Evolutionary conservation across 2,797 vertebrate genomes (phyloP), one percentile per base, ranked within the genome.

Genomic region (Micromesistius poutassou): DNA sequence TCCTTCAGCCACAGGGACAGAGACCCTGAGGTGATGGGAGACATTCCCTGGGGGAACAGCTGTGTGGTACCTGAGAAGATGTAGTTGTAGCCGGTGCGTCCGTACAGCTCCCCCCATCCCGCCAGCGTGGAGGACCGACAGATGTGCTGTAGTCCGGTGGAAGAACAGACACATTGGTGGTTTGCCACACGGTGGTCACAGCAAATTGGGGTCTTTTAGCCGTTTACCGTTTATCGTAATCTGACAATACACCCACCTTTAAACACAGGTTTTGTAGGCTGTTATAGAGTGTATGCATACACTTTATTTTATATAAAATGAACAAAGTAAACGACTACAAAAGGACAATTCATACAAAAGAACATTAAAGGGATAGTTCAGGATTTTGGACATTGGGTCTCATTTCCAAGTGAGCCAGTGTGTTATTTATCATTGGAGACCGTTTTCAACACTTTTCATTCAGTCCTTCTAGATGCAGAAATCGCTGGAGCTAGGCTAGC

Each of bases 71-170:
- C 97, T 94, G 97, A 98, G 94, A 99, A 99, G 88, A 99, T 97
- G 75, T 99, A 99, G 91, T 99, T 99, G 92, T 98, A 99, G 77
- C 98, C 96, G 0, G 97, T 98, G 72, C 98, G 96, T 84, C 98
- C 98, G 4, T 99, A 99, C 76, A 99, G 90, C 88, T 99, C 97
- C 38, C 98, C 97, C 98, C 98, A 99, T 76, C 98, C 97, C 0
- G 98, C 97, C 87, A 99, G 91, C 0, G 98, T 99, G 74, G 98
- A 97, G 0, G 97, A 99, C 72, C 98, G 95, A 89, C 98, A 99
- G 76, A 99, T 97, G 87, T 99, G 97, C 98, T 99, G 90, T 14
- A 85, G 84, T 3, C 46, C 73, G 55, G 10, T 68, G 30, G 0
- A 22, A 12, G 38, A 78, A 74, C 77, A 79, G 73, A 0, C 1